A percentile compares a stretch with the other conserved stretches of the same genome.
These are phyloP conservation scores for Calephelis nemesis DNA, from an alignment of 1,140 invertebrate species.

Conservation along the genomic window DNA sequence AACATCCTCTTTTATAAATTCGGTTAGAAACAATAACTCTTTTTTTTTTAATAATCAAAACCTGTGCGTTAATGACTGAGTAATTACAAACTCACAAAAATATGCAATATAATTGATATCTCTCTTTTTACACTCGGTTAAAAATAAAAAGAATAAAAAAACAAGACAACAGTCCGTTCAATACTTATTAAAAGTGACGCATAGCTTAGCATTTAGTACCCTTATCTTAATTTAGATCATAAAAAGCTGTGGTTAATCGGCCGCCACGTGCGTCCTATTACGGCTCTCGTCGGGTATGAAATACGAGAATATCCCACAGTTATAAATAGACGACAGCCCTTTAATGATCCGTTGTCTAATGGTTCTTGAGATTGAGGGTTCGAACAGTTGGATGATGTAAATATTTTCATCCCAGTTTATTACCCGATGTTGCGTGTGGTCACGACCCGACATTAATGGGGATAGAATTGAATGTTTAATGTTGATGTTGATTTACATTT, in stretches of 20 bases:
- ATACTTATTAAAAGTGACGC: slow-evolving; percentile 5
- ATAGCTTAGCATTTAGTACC: slow-evolving; percentile 10
- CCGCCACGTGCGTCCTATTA: slow-evolving; percentile 61
- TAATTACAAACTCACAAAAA: too few species aligned
- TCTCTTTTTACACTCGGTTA: too few species aligned
- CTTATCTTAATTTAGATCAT: slow-evolving; percentile 15
- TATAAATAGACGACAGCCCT: slow-evolving; percentile 60
- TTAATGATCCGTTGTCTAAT: slow-evolving; percentile 58
- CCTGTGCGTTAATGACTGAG: too few species aligned
- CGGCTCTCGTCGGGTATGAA: slow-evolving; percentile 51
- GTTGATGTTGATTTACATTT: too few species aligned
- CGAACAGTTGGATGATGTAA: slow-evolving; percentile 48
- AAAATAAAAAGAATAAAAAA: too few species aligned
- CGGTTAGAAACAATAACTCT: too few species aligned
- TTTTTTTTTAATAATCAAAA: too few species aligned
- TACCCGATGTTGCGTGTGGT: slow-evolving; percentile 37
- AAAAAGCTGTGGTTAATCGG: slow-evolving; percentile 8
- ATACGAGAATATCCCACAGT: slow-evolving; percentile 41
- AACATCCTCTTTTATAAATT: too few species aligned
- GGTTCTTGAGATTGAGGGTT: slow-evolving; percentile 25
- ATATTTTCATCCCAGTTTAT: slow-evolving; percentile 44
- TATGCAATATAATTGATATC: too few species aligned
- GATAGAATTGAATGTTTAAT: not conserved
- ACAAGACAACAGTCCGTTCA: not conserved
- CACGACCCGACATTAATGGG: slow-evolving; percentile 11